Evolutionary conservation across 2,113 vertebrate genomes (phyloP).

Genomic region (Corythaixoides concolor): DNA sequence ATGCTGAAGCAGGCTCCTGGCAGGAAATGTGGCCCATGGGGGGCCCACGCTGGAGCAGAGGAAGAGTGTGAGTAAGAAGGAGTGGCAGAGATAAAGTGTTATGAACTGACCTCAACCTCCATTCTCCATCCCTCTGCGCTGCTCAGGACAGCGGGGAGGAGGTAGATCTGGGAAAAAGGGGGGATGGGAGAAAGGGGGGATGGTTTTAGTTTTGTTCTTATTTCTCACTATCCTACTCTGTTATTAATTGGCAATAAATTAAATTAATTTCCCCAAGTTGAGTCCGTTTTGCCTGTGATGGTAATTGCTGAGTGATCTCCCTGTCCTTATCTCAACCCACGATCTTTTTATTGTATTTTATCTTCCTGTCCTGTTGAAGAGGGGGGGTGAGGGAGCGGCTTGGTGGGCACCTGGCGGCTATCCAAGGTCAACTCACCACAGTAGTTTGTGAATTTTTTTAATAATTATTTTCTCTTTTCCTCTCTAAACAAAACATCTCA

Average conservation of each 20-base stretch:
- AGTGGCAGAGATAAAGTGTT: too few relatives aligned
- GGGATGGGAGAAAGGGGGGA: too few relatives aligned
- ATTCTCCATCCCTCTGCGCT: not conserved
- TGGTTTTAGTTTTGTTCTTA: not conserved
- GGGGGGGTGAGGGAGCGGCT: not conserved
- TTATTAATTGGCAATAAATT: not conserved
- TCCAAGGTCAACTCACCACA: not conserved
- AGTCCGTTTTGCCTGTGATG: not conserved
- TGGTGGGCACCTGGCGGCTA: not conserved
- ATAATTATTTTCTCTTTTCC: not conserved
- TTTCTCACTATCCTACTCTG: not conserved
- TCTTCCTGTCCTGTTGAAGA: not conserved
- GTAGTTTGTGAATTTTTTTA: not conserved
- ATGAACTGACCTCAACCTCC: not conserved
- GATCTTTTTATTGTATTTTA: not conserved
- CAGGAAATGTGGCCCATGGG: not conserved
- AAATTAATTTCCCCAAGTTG: not conserved
- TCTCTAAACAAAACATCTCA: not conserved
- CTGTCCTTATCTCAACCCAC: not conserved
- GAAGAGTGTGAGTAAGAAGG: not conserved
- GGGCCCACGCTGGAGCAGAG: not conserved
- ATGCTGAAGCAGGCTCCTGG: not conserved
- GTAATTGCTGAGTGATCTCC: too few relatives aligned
- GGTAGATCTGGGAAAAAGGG: not conserved
- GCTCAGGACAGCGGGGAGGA: not conserved